These are phyloP conservation scores for Hippasteria phrygiana DNA, from an alignment of 53 echinoderm and acorn worm genomes.

Conservation along the genomic window DNA sequence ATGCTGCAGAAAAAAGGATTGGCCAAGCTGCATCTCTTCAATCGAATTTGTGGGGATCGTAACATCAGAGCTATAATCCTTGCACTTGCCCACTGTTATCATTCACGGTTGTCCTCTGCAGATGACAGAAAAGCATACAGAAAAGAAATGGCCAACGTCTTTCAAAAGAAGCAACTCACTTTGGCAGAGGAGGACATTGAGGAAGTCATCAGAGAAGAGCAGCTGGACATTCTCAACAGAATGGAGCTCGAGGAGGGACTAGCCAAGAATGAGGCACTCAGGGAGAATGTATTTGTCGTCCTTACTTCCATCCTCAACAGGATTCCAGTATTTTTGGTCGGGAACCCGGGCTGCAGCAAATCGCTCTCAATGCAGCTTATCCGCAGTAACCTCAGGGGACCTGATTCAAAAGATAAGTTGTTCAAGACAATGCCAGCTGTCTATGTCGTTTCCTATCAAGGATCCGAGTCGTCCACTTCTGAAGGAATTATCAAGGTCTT, in stretches of 20 bases:
- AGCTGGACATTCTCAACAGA: slow-evolving; percentile 58
- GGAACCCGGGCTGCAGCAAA: slow-evolving; percentile 71
- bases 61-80: slow-evolving; percentile 56
- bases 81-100: slow-evolving; percentile 66
- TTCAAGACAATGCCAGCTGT: slow-evolving; percentile 63
- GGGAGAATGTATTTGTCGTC: slow-evolving; percentile 70
- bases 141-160: slow-evolving; percentile 18
- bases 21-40: background rate
- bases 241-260: slow-evolving; percentile 54
- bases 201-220: slow-evolving; percentile 45
- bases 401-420: slow-evolving; percentile 51
- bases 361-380: slow-evolving; percentile 74
- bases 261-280: slow-evolving; percentile 71
- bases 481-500: slow-evolving; percentile 70
- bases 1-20: slow-evolving; percentile 41
- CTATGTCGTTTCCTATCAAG: slow-evolving; percentile 67
- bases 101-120: slow-evolving; percentile 47
- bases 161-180: slow-evolving; percentile 11
- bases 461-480: slow-evolving; percentile 71
- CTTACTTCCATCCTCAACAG: slow-evolving; percentile 69
- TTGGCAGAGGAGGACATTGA: slow-evolving; percentile 49
- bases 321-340: slow-evolving; percentile 69
- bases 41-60: background rate
- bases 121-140: slow-evolving; percentile 44
- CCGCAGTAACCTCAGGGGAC: slow-evolving; percentile 59